Evolutionary conservation across 1,140 invertebrate genomes (phyloP).

Genomic region (Euura saliciscinereae): DNA sequence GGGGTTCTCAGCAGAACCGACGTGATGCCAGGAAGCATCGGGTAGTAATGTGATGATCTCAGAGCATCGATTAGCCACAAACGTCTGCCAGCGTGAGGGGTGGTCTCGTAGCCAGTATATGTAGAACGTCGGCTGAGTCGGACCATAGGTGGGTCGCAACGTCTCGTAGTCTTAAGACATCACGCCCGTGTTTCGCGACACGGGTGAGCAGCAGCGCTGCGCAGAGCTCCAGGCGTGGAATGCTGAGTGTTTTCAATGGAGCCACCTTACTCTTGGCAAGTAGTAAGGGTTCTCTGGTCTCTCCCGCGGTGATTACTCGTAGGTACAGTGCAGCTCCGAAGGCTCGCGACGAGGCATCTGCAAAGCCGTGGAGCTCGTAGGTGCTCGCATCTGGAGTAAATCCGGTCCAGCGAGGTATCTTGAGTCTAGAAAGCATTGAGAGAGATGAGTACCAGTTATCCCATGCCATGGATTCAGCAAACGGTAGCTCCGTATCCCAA

Average conservation of each 20-base stretch:
- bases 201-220: conserved; percentile 15
- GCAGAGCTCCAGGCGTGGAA: conserved; percentile 20
- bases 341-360: conserved; percentile 30
- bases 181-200: too few species aligned
- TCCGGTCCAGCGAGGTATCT: background rate
- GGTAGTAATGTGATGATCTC: conserved; percentile 37
- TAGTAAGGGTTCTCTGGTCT: conserved; percentile 2
- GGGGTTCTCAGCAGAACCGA: conserved; percentile 30
- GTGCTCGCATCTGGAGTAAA: conserved; percentile 14
- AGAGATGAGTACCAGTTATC: too few species aligned
- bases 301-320: conserved; percentile 10
- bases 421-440: conserved; percentile 23
- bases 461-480: conserved; percentile 29
- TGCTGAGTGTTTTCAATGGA: conserved; percentile 17
- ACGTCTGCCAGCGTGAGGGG: conserved; percentile 31
- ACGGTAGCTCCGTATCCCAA: conserved; percentile 41
- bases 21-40: background rate
- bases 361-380: conserved; percentile 40
- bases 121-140: too few species aligned
- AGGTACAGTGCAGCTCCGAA: conserved; percentile 31
- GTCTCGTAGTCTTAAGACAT: too few species aligned
- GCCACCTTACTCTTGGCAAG: conserved; percentile 33
- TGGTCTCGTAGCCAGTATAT: conserved; percentile 43
- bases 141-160: too few species aligned
- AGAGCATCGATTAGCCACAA: conserved; percentile 43